Evolutionary conservation across 2,888 invertebrate species (phyloP).

Genomic region (Alcis repandata): DNA sequence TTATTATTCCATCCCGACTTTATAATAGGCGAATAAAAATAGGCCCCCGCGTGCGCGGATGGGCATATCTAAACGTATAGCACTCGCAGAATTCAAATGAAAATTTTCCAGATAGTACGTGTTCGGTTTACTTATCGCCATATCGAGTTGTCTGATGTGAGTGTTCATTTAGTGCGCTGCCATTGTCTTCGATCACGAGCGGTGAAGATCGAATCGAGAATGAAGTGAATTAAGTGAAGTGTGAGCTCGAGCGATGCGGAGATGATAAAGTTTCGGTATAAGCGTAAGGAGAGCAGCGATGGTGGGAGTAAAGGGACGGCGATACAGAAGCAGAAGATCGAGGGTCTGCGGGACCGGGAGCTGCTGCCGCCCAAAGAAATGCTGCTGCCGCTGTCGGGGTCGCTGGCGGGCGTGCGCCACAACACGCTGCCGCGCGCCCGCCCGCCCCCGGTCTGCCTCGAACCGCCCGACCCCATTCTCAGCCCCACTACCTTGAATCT

Average conservation of each 20-base stretch:
- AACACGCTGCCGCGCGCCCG: slow-evolving; percentile 57
- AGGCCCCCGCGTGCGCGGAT: slow-evolving; percentile 48
- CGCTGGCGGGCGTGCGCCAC: slow-evolving; percentile 42
- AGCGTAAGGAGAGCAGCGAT: slow-evolving; percentile 86
- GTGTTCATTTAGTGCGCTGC: slow-evolving; percentile 74
- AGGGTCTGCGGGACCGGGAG: slow-evolving; percentile 77
- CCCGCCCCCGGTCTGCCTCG: slow-evolving; percentile 66
- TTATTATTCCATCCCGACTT: slow-evolving; percentile 46
- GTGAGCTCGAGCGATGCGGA: slow-evolving; percentile 69
- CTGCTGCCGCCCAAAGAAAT: slow-evolving; percentile 80
- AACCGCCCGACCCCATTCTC: slow-evolving; percentile 63
- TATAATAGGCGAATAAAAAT: slow-evolving; percentile 45
- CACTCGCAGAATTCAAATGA: slow-evolving; percentile 71
- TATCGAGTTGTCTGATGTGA: slow-evolving; percentile 68
- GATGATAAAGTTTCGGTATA: slow-evolving; percentile 90
- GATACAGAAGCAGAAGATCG: slow-evolving; percentile 82
- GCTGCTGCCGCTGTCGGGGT: slow-evolving; percentile 71
- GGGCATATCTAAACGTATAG: slow-evolving; percentile 64
- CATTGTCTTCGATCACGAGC: slow-evolving; percentile 72
- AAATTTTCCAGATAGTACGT: slow-evolving; percentile 72
- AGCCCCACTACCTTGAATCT: slow-evolving; percentile 74
- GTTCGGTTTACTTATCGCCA: slow-evolving; percentile 78
- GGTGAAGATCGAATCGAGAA: slow-evolving; percentile 68
- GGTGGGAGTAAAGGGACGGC: slow-evolving; percentile 68
- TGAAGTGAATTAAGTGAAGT: slow-evolving; percentile 53